Evolutionary conservation across 2,797 vertebrate genomes (phyloP).

Genomic region (Nasua narica): DNA sequence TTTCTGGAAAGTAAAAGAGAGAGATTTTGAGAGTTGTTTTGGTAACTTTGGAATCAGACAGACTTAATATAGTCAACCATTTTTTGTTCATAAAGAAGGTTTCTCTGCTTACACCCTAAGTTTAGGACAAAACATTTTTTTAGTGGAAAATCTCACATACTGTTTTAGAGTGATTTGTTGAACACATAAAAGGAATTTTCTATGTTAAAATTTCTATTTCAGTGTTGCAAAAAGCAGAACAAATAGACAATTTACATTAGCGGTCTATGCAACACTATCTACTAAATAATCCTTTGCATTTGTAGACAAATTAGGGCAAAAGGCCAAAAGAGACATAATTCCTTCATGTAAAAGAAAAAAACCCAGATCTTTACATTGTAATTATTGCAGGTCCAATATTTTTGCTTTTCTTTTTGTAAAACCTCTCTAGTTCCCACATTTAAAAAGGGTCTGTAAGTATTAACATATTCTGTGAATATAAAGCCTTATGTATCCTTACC

Average conservation of each 20-base stretch:
- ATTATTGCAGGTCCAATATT: neutral
- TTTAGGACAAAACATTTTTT: neutral
- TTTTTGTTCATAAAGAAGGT: neutral
- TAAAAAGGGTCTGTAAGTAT: conserved; percentile 37
- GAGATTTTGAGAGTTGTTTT: neutral
- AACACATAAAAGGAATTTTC: conserved; percentile 15
- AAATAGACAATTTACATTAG: neutral
- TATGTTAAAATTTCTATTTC: conserved; percentile 32
- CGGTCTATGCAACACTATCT: neutral
- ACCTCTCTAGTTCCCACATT: neutral
- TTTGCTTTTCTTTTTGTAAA: conserved; percentile 14
- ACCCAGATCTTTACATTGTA: neutral
- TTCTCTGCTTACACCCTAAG: neutral
- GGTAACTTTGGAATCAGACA: neutral
- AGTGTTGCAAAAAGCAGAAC: neutral
- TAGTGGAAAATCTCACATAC: neutral
- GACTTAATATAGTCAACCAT: neutral
- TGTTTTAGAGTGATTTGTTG: conserved; percentile 19
- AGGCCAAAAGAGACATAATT: neutral
- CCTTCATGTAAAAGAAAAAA: neutral
- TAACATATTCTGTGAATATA: neutral
- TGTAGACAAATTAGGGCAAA: neutral
- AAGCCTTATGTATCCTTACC: neutral
- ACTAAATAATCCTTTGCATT: neutral
- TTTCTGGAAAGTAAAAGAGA: neutral